phyloP scores from a whole-genome alignment of 2,888 invertebrate genomes.

The Metacarcinus magister region DNA sequence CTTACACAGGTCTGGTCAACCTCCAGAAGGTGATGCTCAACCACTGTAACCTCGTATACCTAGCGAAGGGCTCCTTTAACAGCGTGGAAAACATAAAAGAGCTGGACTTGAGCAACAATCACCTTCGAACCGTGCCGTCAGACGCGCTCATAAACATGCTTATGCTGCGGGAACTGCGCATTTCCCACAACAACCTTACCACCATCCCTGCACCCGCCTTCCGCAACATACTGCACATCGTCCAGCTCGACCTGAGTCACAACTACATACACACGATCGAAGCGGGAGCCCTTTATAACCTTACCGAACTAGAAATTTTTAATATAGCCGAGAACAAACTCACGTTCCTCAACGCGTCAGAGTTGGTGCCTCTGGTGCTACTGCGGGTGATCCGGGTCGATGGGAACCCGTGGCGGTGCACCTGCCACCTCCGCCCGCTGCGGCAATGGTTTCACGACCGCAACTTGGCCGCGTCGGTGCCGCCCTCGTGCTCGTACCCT shows the following conservation, averaged over 20 bases:
- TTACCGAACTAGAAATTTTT: slow-evolving; percentile 91
- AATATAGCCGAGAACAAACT: slow-evolving; percentile 91
- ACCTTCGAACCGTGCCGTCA: slow-evolving; percentile 91
- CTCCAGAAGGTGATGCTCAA: slow-evolving; percentile 94
- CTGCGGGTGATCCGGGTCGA: slow-evolving; percentile 91
- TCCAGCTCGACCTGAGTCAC: slow-evolving; percentile 90
- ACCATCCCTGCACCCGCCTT: slow-evolving; percentile 85
- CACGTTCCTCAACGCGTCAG: slow-evolving; percentile 88
- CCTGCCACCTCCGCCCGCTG: slow-evolving; percentile 90
- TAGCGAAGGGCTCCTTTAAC: slow-evolving; percentile 92
- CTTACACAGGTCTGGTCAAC: slow-evolving; percentile 92
- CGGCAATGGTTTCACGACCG: slow-evolving; percentile 83
- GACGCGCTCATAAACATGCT: slow-evolving; percentile 91
- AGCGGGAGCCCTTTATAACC: slow-evolving; percentile 89
- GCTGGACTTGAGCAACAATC: slow-evolving; percentile 93
- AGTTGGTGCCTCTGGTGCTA: slow-evolving; percentile 89
- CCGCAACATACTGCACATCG: slow-evolving; percentile 87
- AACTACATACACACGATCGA: slow-evolving; percentile 90
- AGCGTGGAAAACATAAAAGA: slow-evolving; percentile 95
- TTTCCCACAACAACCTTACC: slow-evolving; percentile 92
- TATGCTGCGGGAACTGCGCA: slow-evolving; percentile 91
- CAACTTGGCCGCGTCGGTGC: slow-evolving; percentile 83
- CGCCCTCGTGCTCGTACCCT: slow-evolving; percentile 83
- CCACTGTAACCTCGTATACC: slow-evolving; percentile 93
- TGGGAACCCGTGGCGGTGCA: slow-evolving; percentile 93